These are phyloP conservation scores for Aphyosemion australe DNA, from an alignment of 2,113 vertebrate genomes.

Conservation along the genomic window DNA sequence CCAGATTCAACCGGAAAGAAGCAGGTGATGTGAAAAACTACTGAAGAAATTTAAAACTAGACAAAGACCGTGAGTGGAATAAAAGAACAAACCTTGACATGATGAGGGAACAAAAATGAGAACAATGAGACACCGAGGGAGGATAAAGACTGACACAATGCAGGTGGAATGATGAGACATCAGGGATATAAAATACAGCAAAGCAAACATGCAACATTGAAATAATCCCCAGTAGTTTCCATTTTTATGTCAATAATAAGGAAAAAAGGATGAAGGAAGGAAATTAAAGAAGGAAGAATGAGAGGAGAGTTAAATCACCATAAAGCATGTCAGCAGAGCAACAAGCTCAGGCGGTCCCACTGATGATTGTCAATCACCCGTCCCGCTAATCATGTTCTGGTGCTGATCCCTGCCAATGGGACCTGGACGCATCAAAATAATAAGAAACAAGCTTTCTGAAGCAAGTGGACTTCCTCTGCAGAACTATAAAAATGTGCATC, in stretches of 20 bases:
- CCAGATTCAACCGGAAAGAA: too few relatives aligned
- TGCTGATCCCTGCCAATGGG: neutral
- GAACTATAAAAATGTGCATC: neutral
- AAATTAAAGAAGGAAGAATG: neutral
- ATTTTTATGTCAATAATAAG: neutral
- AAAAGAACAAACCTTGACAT: too few relatives aligned
- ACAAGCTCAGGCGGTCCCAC: neutral
- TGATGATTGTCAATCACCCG: neutral
- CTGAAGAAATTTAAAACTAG: too few relatives aligned
- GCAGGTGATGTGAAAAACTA: too few relatives aligned
- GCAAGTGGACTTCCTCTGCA: too few relatives aligned
- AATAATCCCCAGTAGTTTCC: too few relatives aligned
- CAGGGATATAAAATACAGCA: too few relatives aligned
- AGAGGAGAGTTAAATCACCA: neutral
- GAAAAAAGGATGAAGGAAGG: neutral
- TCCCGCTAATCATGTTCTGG: slow-evolving; percentile 1
- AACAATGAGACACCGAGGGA: neutral
- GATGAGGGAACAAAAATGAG: neutral
- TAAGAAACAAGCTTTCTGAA: neutral
- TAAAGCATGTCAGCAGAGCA: neutral
- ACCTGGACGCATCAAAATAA: neutral
- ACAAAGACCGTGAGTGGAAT: too few relatives aligned
- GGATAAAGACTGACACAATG: too few relatives aligned
- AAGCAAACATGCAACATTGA: too few relatives aligned
- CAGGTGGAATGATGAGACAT: too few relatives aligned